A percentile compares a stretch with the other conserved stretches of the same genome.
These are phyloP conservation scores for Hoplodrina blanda DNA, from an alignment of 2,888 invertebrate genomes.

Conservation along the genomic window DNA sequence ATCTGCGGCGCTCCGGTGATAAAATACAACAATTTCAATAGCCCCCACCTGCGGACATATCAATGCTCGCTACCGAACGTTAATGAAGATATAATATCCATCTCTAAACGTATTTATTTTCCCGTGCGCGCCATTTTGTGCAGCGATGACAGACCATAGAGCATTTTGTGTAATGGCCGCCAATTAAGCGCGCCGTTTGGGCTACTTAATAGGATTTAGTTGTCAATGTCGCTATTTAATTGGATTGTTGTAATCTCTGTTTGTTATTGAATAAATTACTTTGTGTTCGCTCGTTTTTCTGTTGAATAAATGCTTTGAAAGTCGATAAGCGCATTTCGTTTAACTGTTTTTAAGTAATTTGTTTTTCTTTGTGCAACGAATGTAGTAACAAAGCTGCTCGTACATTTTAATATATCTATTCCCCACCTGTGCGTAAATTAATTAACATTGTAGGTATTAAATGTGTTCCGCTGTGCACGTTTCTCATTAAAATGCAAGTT, in stretches of 20 bases:
- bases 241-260: slow-evolving; percentile 86
- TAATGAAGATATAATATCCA: slow-evolving; percentile 91
- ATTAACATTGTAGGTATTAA: slow-evolving; percentile 36
- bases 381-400: slow-evolving; percentile 19
- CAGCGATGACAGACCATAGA: slow-evolving; percentile 85
- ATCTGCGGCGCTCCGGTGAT: slow-evolving; percentile 78
- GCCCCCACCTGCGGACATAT: slow-evolving; percentile 87
- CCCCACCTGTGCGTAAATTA: slow-evolving; percentile 35
- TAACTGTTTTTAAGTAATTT: slow-evolving; percentile 22
- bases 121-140: slow-evolving; percentile 85
- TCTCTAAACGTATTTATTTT: slow-evolving; percentile 86
- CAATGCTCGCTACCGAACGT: slow-evolving; percentile 85
- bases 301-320: slow-evolving; percentile 49
- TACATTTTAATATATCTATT: slow-evolving; percentile 21
- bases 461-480: slow-evolving; percentile 33
- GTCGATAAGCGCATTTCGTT: slow-evolving; percentile 47
- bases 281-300: slow-evolving; percentile 57
- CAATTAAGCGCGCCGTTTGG: slow-evolving; percentile 84
- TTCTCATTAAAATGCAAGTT: slow-evolving; percentile 35
- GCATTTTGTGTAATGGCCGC: slow-evolving; percentile 85
- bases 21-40: slow-evolving; percentile 89
- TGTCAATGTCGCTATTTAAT: slow-evolving; percentile 87
- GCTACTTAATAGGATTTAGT: slow-evolving; percentile 88
- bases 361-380: slow-evolving; percentile 12
- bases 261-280: slow-evolving; percentile 73